Base-by-base conservation (phyloP, 2,797 vertebrate genomes). In the Dallia pectoralis region DNA sequence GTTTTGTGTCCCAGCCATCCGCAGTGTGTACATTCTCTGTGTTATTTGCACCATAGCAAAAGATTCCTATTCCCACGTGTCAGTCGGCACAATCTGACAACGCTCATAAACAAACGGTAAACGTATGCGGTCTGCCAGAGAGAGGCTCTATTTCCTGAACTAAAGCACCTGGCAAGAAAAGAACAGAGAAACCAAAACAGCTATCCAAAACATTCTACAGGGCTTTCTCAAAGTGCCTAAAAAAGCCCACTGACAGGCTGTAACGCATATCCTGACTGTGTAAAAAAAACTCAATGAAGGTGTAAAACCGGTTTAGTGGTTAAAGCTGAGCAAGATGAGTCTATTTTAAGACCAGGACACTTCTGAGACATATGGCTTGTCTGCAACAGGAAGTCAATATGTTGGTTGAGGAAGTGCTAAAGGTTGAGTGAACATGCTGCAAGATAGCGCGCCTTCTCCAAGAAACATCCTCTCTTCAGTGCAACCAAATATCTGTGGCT, bases 301-400 rank as follows among this genome's bases (percentile, higher is more conserved):
- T 59, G 61, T 30, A 27, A 32, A 32, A 63, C 61, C 16, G 61
- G 29, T 59, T 59, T 59, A 5, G 61, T 12, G 27, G 30, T 29
- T 63, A 18, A 32, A 29, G 61, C 27, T 29, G 15, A 29, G 30
- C 61, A 25, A 36, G 66, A 25, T 11, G 66, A 67, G 40, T 67
- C 36, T 67, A 67, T 67, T 44, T 67, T 67, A 47, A 67, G 66
- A 67, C 47, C 66, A 67, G 40, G 66, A 4, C 12, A 59, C 25
- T 27, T 59, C 53, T 59, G 53, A 25, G n/a, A 59, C 14, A 59
- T 59, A 59, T 3, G 53, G 53, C 53, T 27, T 59, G 53, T n/a
- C 22, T 59, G 53, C 18, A 19, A 64, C 62, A 64, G 62, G 62
- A 64, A 64, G 62, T 64, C 27, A 64, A 30, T 64, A 8, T 64